A percentile compares a stretch with the other conserved stretches of the same genome.
Evolutionary conservation across 2,113 vertebrate species (phyloP).

Genomic region (Oophaga pumilio): DNA sequence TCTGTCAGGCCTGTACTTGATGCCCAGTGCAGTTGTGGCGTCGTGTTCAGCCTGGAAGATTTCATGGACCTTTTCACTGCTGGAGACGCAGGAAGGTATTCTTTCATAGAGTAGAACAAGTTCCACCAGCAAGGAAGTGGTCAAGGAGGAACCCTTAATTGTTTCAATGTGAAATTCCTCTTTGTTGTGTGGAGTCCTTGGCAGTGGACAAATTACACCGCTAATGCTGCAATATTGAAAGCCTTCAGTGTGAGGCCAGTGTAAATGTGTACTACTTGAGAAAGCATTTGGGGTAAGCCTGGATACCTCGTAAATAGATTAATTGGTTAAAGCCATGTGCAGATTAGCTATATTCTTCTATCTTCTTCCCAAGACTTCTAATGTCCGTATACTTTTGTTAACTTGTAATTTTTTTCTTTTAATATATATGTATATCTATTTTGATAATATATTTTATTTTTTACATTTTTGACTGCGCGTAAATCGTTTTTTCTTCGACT

Average conservation of each 20-base stretch:
- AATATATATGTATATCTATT: background rate
- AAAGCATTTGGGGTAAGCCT: constrained; percentile 36
- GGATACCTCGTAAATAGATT: constrained; percentile 6
- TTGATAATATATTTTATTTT: no score
- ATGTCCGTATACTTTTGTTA: background rate
- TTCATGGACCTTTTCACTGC: constrained; percentile 53
- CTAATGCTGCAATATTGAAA: constrained; percentile 52
- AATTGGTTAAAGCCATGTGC: background rate
- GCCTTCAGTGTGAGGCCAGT: constrained; percentile 41
- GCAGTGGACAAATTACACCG: constrained; percentile 50
- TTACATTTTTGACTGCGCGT: constrained; percentile 5
- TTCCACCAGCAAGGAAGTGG: constrained; percentile 49
- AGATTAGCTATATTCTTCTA: background rate
- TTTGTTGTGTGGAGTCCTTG: constrained; percentile 52
- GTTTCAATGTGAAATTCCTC: constrained; percentile 57
- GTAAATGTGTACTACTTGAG: constrained; percentile 31
- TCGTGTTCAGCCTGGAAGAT: constrained; percentile 30
- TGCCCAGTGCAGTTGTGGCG: constrained; percentile 43
- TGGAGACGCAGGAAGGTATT: constrained; percentile 31
- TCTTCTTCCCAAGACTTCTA: background rate
- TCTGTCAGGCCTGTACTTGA: constrained; percentile 57
- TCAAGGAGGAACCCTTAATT: constrained; percentile 52
- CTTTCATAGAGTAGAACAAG: constrained; percentile 5
- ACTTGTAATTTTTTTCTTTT: background rate
- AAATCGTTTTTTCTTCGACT: constrained; percentile 55